Evolutionary conservation across 2,797 vertebrate species (phyloP), one percentile per base, ranked within the genome.

Genomic region (Darevskia nairensis): DNA sequence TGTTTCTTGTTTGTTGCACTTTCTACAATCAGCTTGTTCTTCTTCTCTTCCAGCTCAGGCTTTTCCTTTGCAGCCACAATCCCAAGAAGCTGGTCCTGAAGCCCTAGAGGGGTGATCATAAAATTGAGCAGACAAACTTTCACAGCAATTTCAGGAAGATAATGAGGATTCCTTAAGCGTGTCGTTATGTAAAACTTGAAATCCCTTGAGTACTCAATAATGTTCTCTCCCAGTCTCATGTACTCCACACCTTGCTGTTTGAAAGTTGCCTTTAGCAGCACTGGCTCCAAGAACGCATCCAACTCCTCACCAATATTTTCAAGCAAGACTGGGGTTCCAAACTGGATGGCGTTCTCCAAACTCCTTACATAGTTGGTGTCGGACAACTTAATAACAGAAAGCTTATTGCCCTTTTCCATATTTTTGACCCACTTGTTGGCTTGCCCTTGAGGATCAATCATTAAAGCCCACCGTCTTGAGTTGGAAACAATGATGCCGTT

Each of bases 391-490:
- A 98, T 98, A 87, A 98, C 96, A 0, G 97, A 95, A 13, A 99
- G 96, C 82, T 96, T 98, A 90, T 98, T 99, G 1, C 76, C 87
- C 92, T 98, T 98, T 94, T 99, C 98, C 98, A 99, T 98, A 92
- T 98, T 99, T 93, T 98, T 99, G 82, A 99, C 93, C 98, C 98
- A 99, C 64, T 98, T 99, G 95, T 98, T 99, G 90, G 99, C 98
- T 95, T 99, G 99, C 46, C 98, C 98, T 94, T 99, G 98, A 85
- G 98, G 98, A 93, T 99, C 99, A 77, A 99, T 99, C 98, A 99
- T 99, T 80, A 99, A 96, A 39, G 98, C 95, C 98, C 98, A 99
- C 8, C 98, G 97, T 35, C 98, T 97, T 15, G 98, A 99, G 95
- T 98, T 98, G 77, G 98, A 98, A 86, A 98, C 97, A 46, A 99